phyloP scores from a whole-genome alignment of 2,888 invertebrate genomes.

The Caenorhabditis sp. region DNA sequence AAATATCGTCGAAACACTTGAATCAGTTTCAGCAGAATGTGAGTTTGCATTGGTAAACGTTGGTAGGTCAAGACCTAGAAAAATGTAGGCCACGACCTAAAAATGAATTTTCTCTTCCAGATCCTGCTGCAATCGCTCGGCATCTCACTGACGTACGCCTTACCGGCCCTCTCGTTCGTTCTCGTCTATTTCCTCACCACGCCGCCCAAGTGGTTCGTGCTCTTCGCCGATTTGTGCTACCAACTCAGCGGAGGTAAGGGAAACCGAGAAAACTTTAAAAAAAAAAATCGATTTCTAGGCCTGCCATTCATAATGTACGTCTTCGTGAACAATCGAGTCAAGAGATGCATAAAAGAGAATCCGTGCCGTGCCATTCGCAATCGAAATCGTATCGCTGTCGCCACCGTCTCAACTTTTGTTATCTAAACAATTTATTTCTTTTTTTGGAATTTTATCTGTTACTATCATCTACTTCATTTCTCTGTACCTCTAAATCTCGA shows the following conservation, averaged over 20 bases:
- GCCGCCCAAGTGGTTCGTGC: neutral
- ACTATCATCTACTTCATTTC: neutral
- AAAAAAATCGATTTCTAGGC: conserved; percentile 3
- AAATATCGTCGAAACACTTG: neutral
- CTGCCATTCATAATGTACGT: conserved; percentile 32
- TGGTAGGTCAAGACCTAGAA: too few species aligned
- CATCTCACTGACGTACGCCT: conserved; percentile 11
- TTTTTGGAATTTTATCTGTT: too few species aligned
- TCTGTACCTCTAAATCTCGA: too few species aligned
- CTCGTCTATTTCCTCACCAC: neutral
- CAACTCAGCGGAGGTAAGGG: conserved; percentile 33
- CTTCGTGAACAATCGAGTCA: conserved; percentile 5
- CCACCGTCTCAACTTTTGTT: conserved; percentile 5
- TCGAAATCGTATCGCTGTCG: neutral
- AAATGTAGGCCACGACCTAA: too few species aligned
- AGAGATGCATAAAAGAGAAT: too few species aligned
- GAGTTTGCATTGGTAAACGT: too few species aligned
- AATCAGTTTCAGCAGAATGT: conserved; percentile 6
- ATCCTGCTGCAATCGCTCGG: conserved; percentile 25
- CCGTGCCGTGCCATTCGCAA: neutral
- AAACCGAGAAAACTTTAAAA: neutral
- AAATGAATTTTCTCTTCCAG: conserved; percentile 6
- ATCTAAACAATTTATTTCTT: too few species aligned
- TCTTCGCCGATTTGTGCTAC: conserved; percentile 20
- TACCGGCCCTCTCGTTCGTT: conserved; percentile 20